Evolutionary conservation across 2,888 invertebrate species (phyloP), one percentile per base, ranked within the genome.

Genomic region (Drosophila bunnanda): DNA sequence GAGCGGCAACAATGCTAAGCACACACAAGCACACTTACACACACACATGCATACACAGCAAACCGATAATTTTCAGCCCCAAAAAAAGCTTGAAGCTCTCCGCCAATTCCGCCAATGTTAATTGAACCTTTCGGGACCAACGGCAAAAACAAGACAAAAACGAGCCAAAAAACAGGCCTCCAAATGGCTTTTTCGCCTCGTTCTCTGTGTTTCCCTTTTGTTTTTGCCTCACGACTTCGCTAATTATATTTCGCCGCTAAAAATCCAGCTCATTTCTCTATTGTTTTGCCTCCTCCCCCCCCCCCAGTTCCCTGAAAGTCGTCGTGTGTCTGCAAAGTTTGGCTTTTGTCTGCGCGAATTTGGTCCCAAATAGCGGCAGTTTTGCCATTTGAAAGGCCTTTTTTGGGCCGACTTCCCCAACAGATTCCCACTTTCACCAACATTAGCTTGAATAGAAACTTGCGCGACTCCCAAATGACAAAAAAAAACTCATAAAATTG

Each of bases 1-100:
- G 59, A 67, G 30, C 22, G 82, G 81, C 82, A 83, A 83, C 82
- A 50, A 39, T 78, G 85, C 81, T 44, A 15, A 30, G 38, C 39
- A 28, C 17, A 38, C 36, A 25, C 25, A 25, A 25, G 25, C 25
- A 20, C 15, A 38, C 30, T 8, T 2, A 9, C 32, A 38, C 30
- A 13, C 4, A 9, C 32, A 22, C 10, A 38, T 17, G 20, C 4
- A 9, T 8, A 52, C 20, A 32, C 20, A 13, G 38, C 59, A 54
- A 60, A 60, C 54, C 59, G 50, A 50, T 38, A 52, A 43, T 66
- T 75, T 69, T 58, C 69, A 71, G 70, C 69, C 60, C 70, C 53
- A 59, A 56, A 64, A 57, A 41, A 60, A 64, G 22, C 58, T 32
- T 25, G 39, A 13, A 43, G 41, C 43, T 50, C 30, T 50, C 50